A percentile compares a stretch with the other conserved stretches of the same genome.
These are phyloP conservation scores for Leucopsar rothschildi DNA, from an alignment of 2,113 vertebrate genomes.

Conservation along the genomic window DNA sequence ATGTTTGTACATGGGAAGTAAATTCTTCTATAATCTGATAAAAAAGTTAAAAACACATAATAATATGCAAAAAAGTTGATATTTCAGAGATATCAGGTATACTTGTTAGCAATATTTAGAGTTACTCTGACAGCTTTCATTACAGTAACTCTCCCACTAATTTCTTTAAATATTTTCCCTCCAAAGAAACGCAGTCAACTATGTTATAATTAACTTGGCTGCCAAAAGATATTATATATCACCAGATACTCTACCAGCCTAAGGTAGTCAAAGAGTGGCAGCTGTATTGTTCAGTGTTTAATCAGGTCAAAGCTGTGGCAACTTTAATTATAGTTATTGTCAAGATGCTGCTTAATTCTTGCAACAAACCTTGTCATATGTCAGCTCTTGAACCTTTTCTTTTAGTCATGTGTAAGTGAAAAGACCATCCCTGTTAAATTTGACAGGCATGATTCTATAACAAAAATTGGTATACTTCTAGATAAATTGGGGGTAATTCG, in stretches of 20 bases:
- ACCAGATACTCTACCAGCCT: conserved; percentile 75
- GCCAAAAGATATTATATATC: conserved; percentile 89
- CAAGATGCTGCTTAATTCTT: conserved; percentile 69
- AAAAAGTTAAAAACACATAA: not conserved
- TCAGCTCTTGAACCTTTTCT: conserved; percentile 63
- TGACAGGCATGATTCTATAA: not conserved
- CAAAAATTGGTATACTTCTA: not conserved
- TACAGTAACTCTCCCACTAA: conserved; percentile 68
- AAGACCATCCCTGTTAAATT: not conserved
- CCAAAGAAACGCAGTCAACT: conserved; percentile 76
- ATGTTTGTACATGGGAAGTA: not conserved
- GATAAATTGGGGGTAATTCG: not conserved
- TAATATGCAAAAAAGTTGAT: not conserved
- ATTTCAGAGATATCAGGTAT: conserved; percentile 43
- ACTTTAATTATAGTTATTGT: conserved; percentile 86
- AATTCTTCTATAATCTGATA: not conserved
- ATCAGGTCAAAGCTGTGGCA: conserved; percentile 86
- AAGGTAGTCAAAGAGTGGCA: conserved; percentile 78
- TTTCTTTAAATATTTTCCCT: conserved; percentile 73
- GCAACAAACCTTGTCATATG: conserved; percentile 72
- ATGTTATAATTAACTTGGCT: conserved; percentile 92
- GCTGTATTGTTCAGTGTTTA: conserved; percentile 79
- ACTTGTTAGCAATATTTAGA: conserved; percentile 72
- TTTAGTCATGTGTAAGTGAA: conserved; percentile 9
- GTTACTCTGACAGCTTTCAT: conserved; percentile 86